Evolutionary conservation across 2,797 vertebrate species (phyloP), one percentile per base, ranked within the genome.

Genomic region (Melanotaenia pygmaea): DNA sequence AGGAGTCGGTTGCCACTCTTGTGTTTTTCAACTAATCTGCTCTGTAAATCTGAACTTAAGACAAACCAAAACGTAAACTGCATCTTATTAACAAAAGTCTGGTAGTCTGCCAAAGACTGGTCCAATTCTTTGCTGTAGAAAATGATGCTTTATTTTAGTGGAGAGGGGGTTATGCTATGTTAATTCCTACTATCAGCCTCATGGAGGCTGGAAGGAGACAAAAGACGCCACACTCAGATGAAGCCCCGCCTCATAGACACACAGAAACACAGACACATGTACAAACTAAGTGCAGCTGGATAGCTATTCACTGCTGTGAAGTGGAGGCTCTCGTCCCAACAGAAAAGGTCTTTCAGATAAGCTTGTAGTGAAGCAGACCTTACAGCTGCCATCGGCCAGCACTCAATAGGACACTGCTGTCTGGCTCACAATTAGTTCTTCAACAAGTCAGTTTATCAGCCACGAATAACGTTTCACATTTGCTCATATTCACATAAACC

Each of bases 281-380:
- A 67, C 58, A 59, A 68, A 80, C 63, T 54, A 18, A 77, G 76
- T 81, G 88, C 92, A 92, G 88, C 91, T 92, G 90, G 83, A 62
- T 54, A 3, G 63, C 86, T 70, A 88, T 91, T 92, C 84, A 91
- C 9, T 24, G 79, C 68, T 35, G 80, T 89, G 87, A 82, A 92
- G 91, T 90, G 90, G 83, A 74, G 73, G 28, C 89, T 89, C 88
- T 87, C 64, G 35, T 69, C 61, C 20, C 4, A 14, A 74, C 72
- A 89, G 81, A 91, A 84, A 79, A 76, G 81, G n/a, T 74, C 86
- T 84, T 89, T 89, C 24, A 85, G 75, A 53, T 8, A 3, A 18
- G 74, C 62, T 61, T 20, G 66, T 38, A 69, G 76, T 72, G 66
- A 82, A 64, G 72, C 45, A 45, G 68, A 54, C 61, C 72, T n/a